Evolutionary conservation across 1,140 invertebrate genomes (phyloP), one percentile per base, ranked within the genome.

Genomic region (Apocrypta bakeri): DNA sequence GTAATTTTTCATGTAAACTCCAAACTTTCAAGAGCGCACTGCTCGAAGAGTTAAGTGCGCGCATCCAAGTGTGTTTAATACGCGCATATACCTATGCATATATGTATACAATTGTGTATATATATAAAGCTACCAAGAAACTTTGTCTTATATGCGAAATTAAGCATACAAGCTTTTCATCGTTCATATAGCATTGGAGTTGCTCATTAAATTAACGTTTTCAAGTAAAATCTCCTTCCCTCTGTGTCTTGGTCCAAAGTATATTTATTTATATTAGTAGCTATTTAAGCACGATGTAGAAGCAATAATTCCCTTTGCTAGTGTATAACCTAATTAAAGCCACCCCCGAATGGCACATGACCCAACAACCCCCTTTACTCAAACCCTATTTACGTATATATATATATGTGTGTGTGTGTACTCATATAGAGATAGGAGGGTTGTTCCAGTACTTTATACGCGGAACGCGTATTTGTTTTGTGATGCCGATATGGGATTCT

Each of bases 391-490:
- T 42, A 56, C 21, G n/a, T 21, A 37, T 37, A 37, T 37, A 37
- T 9, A 56, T 56, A 56, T 6, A 48, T 48, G 14, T 17, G 14
- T 48, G 21, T 17, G 12, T 42, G 7, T 42, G 17, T 7, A 21
- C 48, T 37, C 9, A 37, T 7, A 21, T 1, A 8, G 17, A n/a
- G 48, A 56, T 6, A 56, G 3, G 48, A 56, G 48, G 48, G 48
- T 56, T 21, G 48, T 56, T 56, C 48, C 48, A 21, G 17, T n/a
- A 21, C 48, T n/a, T 56, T 56, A n/a, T 84, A 83, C 81, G 84
- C 81, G 74, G 42, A 82, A 63, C 84, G 76, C 84, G 83, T 86
- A 87, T 87, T 87, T 87, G 86, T 86, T 87, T 87, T 87, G 84
- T 87, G 83, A 68, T 84, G 84, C 85, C 83, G 86, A 85, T 84